Base-by-base conservation (phyloP, 2,888 invertebrate genomes). In the Acleris literana region DNA sequence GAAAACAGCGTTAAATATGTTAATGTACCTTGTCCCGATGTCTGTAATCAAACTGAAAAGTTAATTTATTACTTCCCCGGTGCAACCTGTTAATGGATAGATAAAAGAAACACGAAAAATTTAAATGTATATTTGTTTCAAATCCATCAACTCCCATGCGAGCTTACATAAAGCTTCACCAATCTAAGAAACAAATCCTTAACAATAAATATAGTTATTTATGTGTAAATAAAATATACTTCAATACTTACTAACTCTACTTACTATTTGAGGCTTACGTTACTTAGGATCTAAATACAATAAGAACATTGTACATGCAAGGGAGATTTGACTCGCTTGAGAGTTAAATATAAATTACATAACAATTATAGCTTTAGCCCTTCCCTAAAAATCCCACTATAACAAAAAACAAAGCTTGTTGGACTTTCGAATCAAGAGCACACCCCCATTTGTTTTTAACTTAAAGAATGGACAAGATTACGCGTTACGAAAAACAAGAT, bases 41-140 rank as follows among this genome's bases (percentile, higher is more conserved):
- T 9, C 33, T 9, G 33, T 33, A 9, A 33, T 33, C 3, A 33
- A 33, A 33, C 3, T 11, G 11, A 33, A 1, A 33, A 33, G 11
- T 33, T 11, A 33, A 11, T 39, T 11, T 13, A 33, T 9, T 33
- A 29, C 7, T 7, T 29, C 7, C 29, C 7, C 7, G 7, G 3
- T 2, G 7, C 3, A 13, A 39, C 39, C 13, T 13, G 11, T 13
- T 13, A 39, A 13, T 39, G 13, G 3, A 39, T 39, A 39, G 4
- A 4, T 39, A 58, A 53, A 18, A n/a, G 25, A 29, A 16, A 56
- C 5, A 43, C 13, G 39, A 44, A 43, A 55, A 49, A 55, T 43
- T 48, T 46, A 54, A 64, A 55, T 64, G 64, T 60, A 60, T 64
- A 64, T 64, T 64, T 7, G 18, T 60, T 53, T 43, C 54, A 59